Evolutionary conservation across 2,797 vertebrate genomes (phyloP).

Genomic region (Tauraco hartlaubi): DNA sequence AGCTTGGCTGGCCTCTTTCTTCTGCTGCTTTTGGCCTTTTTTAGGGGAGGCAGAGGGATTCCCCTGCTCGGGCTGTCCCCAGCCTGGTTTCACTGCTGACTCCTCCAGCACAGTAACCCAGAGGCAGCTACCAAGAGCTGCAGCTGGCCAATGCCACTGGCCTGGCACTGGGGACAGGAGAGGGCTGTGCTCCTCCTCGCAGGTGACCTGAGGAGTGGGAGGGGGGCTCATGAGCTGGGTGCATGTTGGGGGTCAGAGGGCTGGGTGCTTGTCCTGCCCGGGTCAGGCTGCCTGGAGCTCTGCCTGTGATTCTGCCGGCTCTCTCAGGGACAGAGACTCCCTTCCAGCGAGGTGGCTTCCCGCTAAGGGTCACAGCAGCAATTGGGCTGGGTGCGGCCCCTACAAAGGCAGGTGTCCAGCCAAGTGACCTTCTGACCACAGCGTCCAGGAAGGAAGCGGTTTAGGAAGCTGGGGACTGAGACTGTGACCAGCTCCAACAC

Average conservation of each 20-base stretch:
- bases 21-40: conserved; percentile 13
- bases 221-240: accelerated
- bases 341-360: not conserved
- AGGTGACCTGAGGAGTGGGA: not conserved
- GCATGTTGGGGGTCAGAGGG: not conserved
- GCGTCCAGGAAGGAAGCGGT: not conserved
- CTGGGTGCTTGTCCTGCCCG: not conserved
- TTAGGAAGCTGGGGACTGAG: not conserved
- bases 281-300: not conserved
- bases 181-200: not conserved
- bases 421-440: conserved; percentile 20
- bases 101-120: not conserved
- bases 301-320: not conserved
- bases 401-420: not conserved
- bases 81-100: not conserved
- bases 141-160: not conserved
- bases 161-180: not conserved
- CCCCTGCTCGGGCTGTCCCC: not conserved
- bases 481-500: not conserved
- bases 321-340: not conserved
- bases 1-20: conserved; percentile 52
- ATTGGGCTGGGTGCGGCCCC: not conserved
- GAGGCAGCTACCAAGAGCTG: not conserved
- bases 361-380: not conserved
- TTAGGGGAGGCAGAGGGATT: conserved; percentile 20